Percentiles rank a stretch among this genome's conserved stretches.
Conservation (phyloP, 1,140 invertebrate genomes). For the Lordiphosa mommai region DNA sequence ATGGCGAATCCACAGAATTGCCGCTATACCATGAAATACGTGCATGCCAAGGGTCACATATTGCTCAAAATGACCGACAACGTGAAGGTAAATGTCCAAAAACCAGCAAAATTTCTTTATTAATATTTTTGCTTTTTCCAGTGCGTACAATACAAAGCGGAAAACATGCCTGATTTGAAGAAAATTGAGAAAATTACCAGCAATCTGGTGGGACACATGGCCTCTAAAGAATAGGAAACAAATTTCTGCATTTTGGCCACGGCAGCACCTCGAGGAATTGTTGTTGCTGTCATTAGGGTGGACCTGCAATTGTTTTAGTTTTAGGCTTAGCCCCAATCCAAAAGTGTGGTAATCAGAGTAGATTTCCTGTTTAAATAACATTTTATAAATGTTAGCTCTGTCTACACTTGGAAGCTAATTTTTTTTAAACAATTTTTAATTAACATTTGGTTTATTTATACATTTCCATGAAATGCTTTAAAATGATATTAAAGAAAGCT, state of each 20-base stretch:
- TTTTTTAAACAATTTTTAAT: slow-evolving; percentile 31
- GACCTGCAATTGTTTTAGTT: slow-evolving; percentile 68
- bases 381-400: slow-evolving; percentile 79
- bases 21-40: slow-evolving; percentile 91
- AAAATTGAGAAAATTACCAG: slow-evolving; percentile 97
- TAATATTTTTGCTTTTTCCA: slow-evolving; percentile 74
- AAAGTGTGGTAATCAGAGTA: slow-evolving; percentile 73
- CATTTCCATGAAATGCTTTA: slow-evolving; percentile 74
- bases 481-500: slow-evolving; percentile 39
- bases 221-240: slow-evolving; percentile 89
- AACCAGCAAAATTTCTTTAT: slow-evolving; percentile 30
- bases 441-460: slow-evolving; percentile 60
- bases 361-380: slow-evolving; percentile 72
- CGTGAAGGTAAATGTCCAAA: slow-evolving; percentile 84
- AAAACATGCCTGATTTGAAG: slow-evolving; percentile 95
- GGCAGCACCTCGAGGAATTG: neutral
- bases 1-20: slow-evolving; percentile 92
- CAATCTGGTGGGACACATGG: slow-evolving; percentile 96
- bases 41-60: slow-evolving; percentile 91
- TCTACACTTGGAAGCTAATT: slow-evolving; percentile 46
- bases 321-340: slow-evolving; percentile 6
- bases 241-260: too few species aligned
- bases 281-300: slow-evolving; percentile 15
- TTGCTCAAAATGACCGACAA: slow-evolving; percentile 96
- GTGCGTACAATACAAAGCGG: slow-evolving; percentile 96